phyloP scores from a whole-genome alignment of 2,797 vertebrate species.

The Botia kubotai region DNA sequence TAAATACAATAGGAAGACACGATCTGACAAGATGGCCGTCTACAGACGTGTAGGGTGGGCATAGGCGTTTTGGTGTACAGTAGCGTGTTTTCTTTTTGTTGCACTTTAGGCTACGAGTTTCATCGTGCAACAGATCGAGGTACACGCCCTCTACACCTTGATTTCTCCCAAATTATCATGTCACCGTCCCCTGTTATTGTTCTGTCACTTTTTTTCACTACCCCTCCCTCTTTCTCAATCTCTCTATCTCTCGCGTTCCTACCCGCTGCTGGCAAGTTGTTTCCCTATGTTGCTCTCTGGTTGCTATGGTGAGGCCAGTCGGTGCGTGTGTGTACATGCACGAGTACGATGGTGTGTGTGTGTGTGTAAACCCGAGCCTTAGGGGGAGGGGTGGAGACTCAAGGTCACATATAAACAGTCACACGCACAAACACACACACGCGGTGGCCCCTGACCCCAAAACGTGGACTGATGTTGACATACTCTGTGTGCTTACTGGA shows the following conservation, averaged over 20 bases:
- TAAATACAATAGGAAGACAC: conserved; percentile 30
- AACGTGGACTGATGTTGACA: conserved; percentile 42
- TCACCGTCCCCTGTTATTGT: conserved; percentile 57
- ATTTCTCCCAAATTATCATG: conserved; percentile 21
- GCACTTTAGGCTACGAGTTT: conserved; percentile 56
- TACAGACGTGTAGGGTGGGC: background rate
- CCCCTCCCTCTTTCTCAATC: conserved; percentile 61
- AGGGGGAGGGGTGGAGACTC: conserved; percentile 65
- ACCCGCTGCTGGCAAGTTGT: conserved; percentile 86
- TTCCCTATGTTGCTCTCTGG: conserved; percentile 88
- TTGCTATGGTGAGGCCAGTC: conserved; percentile 92
- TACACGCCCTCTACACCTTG: conserved; percentile 13
- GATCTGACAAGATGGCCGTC: background rate
- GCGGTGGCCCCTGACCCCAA: conserved; percentile 37
- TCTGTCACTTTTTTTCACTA: conserved; percentile 58
- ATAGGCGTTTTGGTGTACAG: background rate
- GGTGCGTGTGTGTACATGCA: conserved; percentile 72
- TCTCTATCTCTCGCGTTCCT: conserved; percentile 63
- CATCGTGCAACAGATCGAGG: conserved; percentile 63
- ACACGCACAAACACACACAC: conserved; percentile 29
- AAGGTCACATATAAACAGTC: conserved; percentile 73
- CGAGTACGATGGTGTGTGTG: conserved; percentile 54
- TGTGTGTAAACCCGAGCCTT: conserved; percentile 44
- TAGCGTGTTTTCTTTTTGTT: background rate
- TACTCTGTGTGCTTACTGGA: conserved; percentile 41